phyloP scores from a whole-genome alignment of 2,113 vertebrate species.

The Mionectes macconnelli region DNA sequence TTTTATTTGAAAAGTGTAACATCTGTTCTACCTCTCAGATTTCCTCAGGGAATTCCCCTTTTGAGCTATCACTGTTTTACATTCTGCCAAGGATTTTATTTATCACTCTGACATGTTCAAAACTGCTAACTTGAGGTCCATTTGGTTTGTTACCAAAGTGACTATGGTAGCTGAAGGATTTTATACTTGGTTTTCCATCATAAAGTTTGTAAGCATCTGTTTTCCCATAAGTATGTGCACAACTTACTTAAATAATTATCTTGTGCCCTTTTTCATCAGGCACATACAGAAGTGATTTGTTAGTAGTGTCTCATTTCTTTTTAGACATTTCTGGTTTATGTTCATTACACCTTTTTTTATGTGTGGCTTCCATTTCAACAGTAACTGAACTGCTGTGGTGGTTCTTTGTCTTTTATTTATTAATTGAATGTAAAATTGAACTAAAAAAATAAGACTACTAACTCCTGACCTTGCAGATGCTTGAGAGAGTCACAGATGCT shows the following conservation, averaged over 20 bases:
- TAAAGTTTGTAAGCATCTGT: not conserved
- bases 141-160: not conserved
- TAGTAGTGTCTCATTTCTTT: not conserved
- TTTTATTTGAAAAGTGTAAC: not conserved
- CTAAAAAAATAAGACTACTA: not conserved
- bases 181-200: not conserved
- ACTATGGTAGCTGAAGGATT: not conserved
- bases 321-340: not conserved
- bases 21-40: slow-evolving; percentile 23
- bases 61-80: not conserved
- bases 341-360: not conserved
- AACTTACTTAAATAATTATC: not conserved
- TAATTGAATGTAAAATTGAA: too few relatives aligned
- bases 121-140: not conserved
- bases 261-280: not conserved
- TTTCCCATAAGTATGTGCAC: not conserved
- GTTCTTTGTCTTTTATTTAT: too few relatives aligned
- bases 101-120: not conserved
- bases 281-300: not conserved
- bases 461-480: not conserved
- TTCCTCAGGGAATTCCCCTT: slow-evolving; percentile 50
- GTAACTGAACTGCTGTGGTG: not conserved
- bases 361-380: not conserved
- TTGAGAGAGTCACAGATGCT: not conserved
- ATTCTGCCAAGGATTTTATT: slow-evolving; percentile 27